Evolutionary conservation across 2,888 invertebrate species (phyloP), one percentile per base, ranked within the genome.

Genomic region (Schizotus pectinicornis): DNA sequence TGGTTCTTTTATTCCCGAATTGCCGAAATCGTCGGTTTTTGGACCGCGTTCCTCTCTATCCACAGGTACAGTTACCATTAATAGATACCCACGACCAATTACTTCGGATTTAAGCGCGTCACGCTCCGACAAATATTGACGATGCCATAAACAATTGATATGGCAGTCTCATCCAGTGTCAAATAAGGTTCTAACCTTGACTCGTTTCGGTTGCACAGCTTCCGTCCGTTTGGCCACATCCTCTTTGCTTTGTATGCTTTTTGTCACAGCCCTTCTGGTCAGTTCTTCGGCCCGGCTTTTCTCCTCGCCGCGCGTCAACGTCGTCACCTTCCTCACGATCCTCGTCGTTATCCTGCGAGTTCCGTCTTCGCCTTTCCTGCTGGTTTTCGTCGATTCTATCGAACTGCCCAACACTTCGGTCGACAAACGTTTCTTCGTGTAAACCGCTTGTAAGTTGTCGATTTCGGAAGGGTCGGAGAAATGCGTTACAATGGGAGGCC

Each of bases 251-350:
- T 85, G 84, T 60, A 87, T 81, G 65, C 84, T 84, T 61, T 83
- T 82, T 35, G 80, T 75, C 13, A 79, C 76, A 6, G 84, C 86
- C 55, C 84, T 81, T 74, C 85, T 85, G 46, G 85, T 81, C 69
- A 90, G 77, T 75, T 90, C 88, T 74, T 93, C 90, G 34, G 88
- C 83, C 30, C 85, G 84, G 62, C 88, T 86, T 69, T 89, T 86
- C 77, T 94, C 93, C 77, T 94, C 94, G 36, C 93, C 94, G 9
- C 94, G 85, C 62, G 92, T 91, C 67, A 95, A 78, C 1, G 94
- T 94, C 33, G 94, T 95, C 69, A 95, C 92, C 79, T 94, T 94
- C 62, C 92, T 85, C 48, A 94, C 89, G 63, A 94, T 91, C 75
- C 92, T 87, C 38, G 94, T 92, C 22, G 93, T 94, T 65, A 94